These are phyloP conservation scores for Anhinga anhinga DNA, from an alignment of 2,113 vertebrate species.

Conservation along the genomic window DNA sequence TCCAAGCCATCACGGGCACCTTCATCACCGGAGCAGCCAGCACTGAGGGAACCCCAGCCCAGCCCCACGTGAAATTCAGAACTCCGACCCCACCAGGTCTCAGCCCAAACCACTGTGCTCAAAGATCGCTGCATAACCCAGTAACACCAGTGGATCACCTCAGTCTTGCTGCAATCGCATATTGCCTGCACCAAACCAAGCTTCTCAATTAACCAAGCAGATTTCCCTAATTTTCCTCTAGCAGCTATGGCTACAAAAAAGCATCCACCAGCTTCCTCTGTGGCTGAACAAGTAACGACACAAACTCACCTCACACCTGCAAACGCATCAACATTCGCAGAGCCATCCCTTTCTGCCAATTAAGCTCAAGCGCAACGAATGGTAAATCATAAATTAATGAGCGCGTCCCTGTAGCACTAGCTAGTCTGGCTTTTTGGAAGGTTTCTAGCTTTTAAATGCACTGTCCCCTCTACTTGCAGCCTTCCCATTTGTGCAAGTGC, in stretches of 20 bases:
- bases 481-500: not conserved
- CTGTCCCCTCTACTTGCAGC: not conserved
- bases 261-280: not conserved
- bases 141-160: not conserved
- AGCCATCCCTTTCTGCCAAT: not conserved
- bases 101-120: not conserved
- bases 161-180: rapidly evolving
- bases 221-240: not conserved
- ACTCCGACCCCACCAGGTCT: rapidly evolving
- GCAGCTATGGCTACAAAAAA: not conserved
- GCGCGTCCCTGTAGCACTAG: not conserved
- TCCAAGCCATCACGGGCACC: not conserved
- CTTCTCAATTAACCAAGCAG: not conserved
- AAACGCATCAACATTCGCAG: not conserved
- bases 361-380: not conserved
- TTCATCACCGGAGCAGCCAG: not conserved
- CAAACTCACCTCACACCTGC: not conserved
- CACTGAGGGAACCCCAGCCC: not conserved
- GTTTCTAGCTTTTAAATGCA: not conserved
- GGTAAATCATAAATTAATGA: not conserved
- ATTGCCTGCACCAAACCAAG: not conserved
- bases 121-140: not conserved
- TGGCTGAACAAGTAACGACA: not conserved
- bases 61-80: not conserved
- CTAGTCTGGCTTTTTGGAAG: not conserved